Conservation (phyloP, 2,888 invertebrate genomes). For the Suillia variegata region DNA sequence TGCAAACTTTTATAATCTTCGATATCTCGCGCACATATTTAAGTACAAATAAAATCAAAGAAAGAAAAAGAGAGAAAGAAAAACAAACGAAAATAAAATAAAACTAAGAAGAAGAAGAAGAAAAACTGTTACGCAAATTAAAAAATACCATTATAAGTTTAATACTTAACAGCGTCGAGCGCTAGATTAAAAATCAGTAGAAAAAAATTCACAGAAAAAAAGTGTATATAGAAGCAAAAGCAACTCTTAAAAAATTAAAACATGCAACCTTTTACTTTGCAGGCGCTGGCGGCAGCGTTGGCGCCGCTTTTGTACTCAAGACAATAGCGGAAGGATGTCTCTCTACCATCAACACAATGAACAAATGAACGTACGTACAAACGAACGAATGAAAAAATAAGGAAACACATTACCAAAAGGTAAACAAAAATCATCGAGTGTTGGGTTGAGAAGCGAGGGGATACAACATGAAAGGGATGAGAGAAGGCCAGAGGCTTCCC, state of each 20-base stretch:
- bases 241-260: neutral
- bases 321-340: too few relatives aligned
- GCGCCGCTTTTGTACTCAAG: neutral
- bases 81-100: too few relatives aligned
- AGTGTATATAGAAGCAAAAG: neutral
- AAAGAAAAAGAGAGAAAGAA: too few relatives aligned
- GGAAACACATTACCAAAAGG: too few relatives aligned
- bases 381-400: neutral
- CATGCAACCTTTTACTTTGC: neutral
- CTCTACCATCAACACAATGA: too few relatives aligned
- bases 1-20: too few relatives aligned
- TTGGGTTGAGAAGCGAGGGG: neutral
- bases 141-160: slow-evolving; percentile 17
- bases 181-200: neutral
- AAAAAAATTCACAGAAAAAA: neutral
- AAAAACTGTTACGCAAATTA: slow-evolving; percentile 15
- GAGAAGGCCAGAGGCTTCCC: neutral
- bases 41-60: too few relatives aligned
- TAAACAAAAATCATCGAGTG: neutral
- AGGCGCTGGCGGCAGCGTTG: neutral
- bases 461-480: neutral
- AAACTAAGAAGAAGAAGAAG: too few relatives aligned
- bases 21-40: too few relatives aligned
- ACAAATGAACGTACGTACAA: too few relatives aligned
- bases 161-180: slow-evolving; percentile 1